phyloP scores from a whole-genome alignment of 2,113 vertebrate species.

The Platysternon megacephalum region DNA sequence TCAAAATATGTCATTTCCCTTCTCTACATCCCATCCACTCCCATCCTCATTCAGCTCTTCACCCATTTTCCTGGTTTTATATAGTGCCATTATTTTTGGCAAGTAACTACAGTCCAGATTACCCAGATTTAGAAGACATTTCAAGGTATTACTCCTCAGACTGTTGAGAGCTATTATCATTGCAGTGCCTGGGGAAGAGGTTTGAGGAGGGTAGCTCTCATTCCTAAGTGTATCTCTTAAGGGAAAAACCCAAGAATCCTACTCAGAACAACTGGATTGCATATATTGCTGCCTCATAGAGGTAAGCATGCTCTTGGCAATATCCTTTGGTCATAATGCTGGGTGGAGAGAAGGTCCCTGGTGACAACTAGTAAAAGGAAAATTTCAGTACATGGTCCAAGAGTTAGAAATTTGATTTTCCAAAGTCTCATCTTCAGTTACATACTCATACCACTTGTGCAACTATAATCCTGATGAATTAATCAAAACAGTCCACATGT shows the following conservation, averaged over 20 bases:
- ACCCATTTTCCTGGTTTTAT: conserved; percentile 17
- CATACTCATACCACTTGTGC: fast-evolving
- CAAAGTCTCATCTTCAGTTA: background rate
- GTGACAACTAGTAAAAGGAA: background rate
- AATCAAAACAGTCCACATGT: background rate
- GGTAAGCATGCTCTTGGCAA: background rate
- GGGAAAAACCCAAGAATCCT: background rate
- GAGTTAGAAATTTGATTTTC: background rate
- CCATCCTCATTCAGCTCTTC: conserved; percentile 20
- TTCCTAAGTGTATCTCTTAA: background rate
- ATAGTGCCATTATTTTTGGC: conserved; percentile 46
- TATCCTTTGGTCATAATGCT: background rate
- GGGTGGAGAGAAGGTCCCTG: background rate
- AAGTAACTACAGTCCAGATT: conserved; percentile 57
- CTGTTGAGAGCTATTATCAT: background rate
- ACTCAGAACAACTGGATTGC: background rate
- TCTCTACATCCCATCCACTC: conserved; percentile 68
- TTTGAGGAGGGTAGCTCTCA: background rate
- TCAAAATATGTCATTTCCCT: conserved; percentile 64
- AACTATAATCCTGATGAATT: background rate
- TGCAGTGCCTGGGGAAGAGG: background rate
- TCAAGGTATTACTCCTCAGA: background rate
- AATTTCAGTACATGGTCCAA: background rate
- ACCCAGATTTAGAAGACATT: background rate
- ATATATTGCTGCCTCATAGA: background rate